phyloP scores from a whole-genome alignment of 2,113 vertebrate species.

The Benitochromis conjunctus region DNA sequence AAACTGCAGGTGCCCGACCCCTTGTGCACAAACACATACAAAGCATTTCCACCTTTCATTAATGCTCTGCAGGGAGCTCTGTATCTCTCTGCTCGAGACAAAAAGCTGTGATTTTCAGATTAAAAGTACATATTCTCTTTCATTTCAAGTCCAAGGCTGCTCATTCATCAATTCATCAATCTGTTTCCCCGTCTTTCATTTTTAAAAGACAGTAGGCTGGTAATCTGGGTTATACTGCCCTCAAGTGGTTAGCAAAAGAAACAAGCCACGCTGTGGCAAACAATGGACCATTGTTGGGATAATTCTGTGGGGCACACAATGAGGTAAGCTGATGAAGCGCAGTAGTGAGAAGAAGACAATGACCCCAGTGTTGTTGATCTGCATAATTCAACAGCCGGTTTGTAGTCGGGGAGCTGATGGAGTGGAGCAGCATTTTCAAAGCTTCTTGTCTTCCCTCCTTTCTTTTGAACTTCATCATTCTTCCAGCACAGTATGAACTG shows the following conservation, averaged over 20 bases:
- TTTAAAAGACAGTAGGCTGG: background rate
- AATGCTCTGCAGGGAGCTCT: background rate
- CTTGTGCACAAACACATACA: background rate
- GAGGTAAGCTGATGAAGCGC: conserved; percentile 53
- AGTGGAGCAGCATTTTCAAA: background rate
- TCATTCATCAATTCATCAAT: background rate
- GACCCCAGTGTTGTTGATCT: conserved; percentile 34
- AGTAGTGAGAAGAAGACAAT: conserved; percentile 44
- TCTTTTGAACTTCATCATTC: background rate
- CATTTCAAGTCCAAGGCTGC: background rate
- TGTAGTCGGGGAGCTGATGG: conserved; percentile 8
- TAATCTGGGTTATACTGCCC: conserved; percentile 44
- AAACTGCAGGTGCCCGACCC: background rate
- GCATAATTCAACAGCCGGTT: conserved; percentile 16
- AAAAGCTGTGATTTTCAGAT: background rate
- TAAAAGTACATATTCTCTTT: background rate
- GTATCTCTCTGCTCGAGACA: background rate
- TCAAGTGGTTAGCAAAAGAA: conserved; percentile 39
- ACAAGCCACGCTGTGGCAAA: background rate
- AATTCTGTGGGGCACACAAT: conserved; percentile 20
- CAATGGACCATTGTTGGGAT: conserved; percentile 51
- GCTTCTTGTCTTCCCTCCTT: background rate
- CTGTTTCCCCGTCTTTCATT: background rate
- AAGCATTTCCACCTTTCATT: background rate
- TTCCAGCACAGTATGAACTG: background rate